Base-by-base conservation (phyloP, 2,113 vertebrate genomes). In the Peromyscus leucopus region DNA sequence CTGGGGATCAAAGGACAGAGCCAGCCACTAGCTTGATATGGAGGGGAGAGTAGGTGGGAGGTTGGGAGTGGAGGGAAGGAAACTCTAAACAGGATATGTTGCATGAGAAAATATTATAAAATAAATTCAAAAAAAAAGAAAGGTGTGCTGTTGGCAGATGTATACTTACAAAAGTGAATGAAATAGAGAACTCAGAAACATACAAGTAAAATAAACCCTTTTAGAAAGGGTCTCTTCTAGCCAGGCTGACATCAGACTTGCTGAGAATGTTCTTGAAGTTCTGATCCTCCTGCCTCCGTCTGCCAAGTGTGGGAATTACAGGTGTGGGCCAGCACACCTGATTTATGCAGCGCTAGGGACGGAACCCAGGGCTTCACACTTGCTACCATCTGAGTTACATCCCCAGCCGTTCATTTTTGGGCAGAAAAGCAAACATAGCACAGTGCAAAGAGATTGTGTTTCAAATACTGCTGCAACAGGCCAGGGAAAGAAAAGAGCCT, bases 351-450 rank as follows among this genome's bases (percentile, higher is more conserved):
- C 24, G 15, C 24, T 28, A 7, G 82, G n/a, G n/a, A 61, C 10
- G 59, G 59, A 42, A 4, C 57, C 57, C 59, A 82, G 51, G 79
- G 51, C 31, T 57, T 82, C 1, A 6, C 13, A 13, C n/a, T 19
- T 42, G 39, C 24, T 31, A 46, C 24, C 61, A 10, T 46, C 33
- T 46, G 57, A 65, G 15, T 63, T 42, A 39, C 19, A 8, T 1
- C 65, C 9, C 46, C 42, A 48, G 46, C 65, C 65, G 39, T 55
- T 89, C 63, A 55, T 89, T 93, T 95, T 59, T 46, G 57, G 36
- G 91, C 92, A 86, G 69, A 80, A 85, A 55, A 61, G 7, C 61
- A 93, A 93, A 93, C 78, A 42, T 57, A 90, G 57, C 57, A 88
- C 15, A 46, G 48, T 57, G 51, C 42, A 26, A 55, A 96, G 85